phyloP scores from a whole-genome alignment of 1,140 invertebrate species.

The Littorina saxatilis region DNA sequence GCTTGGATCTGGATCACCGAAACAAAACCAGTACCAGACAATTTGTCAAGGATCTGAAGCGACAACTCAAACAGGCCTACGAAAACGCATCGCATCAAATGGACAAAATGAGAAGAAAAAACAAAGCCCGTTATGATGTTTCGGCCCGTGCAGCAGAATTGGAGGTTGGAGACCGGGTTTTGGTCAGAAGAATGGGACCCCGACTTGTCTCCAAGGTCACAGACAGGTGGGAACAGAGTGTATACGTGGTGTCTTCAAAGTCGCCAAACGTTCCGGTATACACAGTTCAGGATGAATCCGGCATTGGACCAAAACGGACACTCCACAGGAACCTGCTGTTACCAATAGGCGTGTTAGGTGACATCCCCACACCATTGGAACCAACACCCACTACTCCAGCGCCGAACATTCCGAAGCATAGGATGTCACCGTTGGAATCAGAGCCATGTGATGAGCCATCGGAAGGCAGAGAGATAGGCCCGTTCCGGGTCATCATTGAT shows the following conservation, averaged over 20 bases:
- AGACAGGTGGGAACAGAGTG: constrained; percentile 1
- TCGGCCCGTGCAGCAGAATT: constrained; percentile 17
- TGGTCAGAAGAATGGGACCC: no score
- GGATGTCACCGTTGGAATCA: no score
- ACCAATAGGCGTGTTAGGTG: neutral
- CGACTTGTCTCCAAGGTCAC: neutral
- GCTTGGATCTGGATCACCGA: no score
- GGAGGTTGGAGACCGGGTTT: neutral
- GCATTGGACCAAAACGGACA: neutral
- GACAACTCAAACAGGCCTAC: neutral
- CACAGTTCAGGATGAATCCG: no score
- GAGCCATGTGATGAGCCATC: no score
- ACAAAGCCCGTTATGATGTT: neutral
- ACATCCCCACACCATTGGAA: no score
- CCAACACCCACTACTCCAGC: no score
- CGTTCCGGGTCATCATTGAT: no score
- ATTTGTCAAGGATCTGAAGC: no score
- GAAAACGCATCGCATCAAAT: neutral
- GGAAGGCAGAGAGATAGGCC: no score
- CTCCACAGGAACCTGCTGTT: neutral
- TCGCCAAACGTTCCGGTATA: neutral
- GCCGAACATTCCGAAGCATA: no score
- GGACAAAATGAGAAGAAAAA: constrained; percentile 18
- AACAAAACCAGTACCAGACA: no score
- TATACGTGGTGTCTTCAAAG: neutral